A percentile compares a stretch with the other conserved stretches of the same genome.
Evolutionary conservation across 2,888 invertebrate genomes (phyloP).

Genomic region (Oasisia sp.): DNA sequence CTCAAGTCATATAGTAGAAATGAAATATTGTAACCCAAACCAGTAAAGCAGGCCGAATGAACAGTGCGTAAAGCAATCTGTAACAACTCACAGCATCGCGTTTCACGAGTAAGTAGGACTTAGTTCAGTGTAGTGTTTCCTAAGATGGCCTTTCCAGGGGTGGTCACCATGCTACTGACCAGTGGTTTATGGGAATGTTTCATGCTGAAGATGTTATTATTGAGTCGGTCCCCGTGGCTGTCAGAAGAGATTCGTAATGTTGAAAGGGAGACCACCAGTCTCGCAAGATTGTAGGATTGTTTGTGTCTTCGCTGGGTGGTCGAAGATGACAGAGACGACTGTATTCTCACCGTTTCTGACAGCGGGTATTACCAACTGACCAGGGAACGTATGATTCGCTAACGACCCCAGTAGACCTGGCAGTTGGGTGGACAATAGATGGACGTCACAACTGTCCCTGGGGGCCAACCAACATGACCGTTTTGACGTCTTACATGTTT

Average conservation of each 20-base stretch:
- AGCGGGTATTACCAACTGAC: background rate
- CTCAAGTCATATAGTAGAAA: background rate
- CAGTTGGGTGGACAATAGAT: background rate
- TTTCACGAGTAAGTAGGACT: background rate
- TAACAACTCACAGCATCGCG: background rate
- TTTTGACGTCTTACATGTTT: background rate
- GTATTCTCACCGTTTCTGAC: background rate
- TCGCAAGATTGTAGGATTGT: background rate
- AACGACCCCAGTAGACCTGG: background rate
- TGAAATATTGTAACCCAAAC: background rate
- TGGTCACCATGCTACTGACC: background rate
- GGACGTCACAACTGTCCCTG: background rate
- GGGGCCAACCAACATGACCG: background rate
- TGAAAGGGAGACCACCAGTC: conserved; percentile 2
- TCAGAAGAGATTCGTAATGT: background rate
- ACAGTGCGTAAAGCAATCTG: background rate
- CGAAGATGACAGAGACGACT: background rate
- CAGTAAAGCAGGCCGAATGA: background rate
- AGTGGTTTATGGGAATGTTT: background rate
- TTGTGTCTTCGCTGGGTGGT: background rate
- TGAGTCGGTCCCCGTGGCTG: background rate
- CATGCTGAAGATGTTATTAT: background rate
- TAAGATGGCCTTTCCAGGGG: background rate
- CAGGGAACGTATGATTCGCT: background rate
- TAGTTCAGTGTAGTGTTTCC: background rate